phyloP scores from a whole-genome alignment of 2,797 vertebrate genomes.

The Miichthys miiuy region DNA sequence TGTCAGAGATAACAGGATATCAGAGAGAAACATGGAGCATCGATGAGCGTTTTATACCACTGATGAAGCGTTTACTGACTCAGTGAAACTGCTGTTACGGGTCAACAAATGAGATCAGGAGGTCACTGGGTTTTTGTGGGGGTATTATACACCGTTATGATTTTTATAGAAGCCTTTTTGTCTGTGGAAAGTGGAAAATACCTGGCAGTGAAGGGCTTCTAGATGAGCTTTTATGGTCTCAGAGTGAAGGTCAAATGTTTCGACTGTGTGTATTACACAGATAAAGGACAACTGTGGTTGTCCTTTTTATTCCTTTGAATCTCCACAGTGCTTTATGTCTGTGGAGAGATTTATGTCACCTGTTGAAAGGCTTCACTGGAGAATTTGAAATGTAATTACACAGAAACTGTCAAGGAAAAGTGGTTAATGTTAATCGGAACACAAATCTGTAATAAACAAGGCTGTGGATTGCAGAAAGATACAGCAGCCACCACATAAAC shows the following conservation, averaged over 20 bases:
- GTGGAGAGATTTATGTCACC: not conserved
- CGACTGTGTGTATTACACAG: conserved; percentile 13
- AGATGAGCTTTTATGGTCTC: conserved; percentile 50
- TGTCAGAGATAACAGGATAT: conserved; percentile 46
- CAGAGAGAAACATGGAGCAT: conserved; percentile 22
- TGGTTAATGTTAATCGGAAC: not conserved
- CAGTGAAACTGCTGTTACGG: conserved; percentile 22
- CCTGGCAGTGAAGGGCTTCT: not conserved
- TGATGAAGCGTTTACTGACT: conserved; percentile 44
- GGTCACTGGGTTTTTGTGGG: conserved; percentile 24
- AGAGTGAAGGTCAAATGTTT: conserved; percentile 41
- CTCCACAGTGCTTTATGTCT: not conserved
- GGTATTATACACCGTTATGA: conserved; percentile 18
- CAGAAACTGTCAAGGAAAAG: not conserved
- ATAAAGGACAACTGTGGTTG: conserved; percentile 26
- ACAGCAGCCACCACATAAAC: not conserved
- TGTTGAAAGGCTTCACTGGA: not conserved
- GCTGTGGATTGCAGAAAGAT: no score
- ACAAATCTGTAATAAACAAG: not conserved
- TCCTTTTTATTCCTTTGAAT: conserved; percentile 8
- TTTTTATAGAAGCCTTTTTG: conserved; percentile 43
- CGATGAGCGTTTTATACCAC: conserved; percentile 20
- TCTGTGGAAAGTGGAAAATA: conserved; percentile 35
- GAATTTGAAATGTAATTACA: not conserved
- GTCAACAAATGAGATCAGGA: conserved; percentile 58